phyloP scores from a whole-genome alignment of 2,113 vertebrate species.

The Seriola dumerili region DNA sequence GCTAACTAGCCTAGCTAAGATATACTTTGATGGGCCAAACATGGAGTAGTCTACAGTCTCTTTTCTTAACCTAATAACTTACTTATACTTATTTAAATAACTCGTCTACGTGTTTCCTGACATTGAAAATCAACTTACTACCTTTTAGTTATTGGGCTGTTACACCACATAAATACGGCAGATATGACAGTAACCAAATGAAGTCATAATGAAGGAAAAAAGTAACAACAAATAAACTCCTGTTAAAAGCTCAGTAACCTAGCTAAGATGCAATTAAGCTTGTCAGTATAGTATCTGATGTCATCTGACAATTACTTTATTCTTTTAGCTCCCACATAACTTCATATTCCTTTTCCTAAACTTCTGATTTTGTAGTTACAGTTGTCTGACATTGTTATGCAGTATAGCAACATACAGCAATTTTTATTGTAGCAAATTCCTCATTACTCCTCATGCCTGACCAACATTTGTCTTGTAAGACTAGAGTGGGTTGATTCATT shows the following conservation, averaged over 20 bases:
- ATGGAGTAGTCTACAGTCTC: too few relatives aligned
- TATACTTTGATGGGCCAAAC: not conserved
- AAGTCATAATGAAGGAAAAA: not conserved
- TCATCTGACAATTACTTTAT: too few relatives aligned
- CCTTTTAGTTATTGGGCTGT: not conserved
- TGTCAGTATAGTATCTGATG: too few relatives aligned
- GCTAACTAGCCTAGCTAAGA: not conserved
- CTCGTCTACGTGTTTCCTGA: not conserved
- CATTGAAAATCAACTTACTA: not conserved
- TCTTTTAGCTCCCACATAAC: too few relatives aligned
- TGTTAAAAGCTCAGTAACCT: not conserved
- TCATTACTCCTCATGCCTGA: not conserved
- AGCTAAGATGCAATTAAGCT: not conserved
- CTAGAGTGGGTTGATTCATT: not conserved
- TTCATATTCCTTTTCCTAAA: too few relatives aligned
- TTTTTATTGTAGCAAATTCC: not conserved
- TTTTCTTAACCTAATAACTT: not conserved
- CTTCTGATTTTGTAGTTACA: not conserved
- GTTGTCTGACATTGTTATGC: not conserved
- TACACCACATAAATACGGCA: not conserved
- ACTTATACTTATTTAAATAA: too few relatives aligned
- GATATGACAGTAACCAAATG: not conserved
- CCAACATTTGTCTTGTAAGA: not conserved
- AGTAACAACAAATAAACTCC: not conserved
- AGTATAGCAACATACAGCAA: not conserved